Percentiles rank a stretch among this genome's conserved stretches.
Evolutionary conservation across 2,888 invertebrate species (phyloP).

Genomic region (Scaeva pyrastri): DNA sequence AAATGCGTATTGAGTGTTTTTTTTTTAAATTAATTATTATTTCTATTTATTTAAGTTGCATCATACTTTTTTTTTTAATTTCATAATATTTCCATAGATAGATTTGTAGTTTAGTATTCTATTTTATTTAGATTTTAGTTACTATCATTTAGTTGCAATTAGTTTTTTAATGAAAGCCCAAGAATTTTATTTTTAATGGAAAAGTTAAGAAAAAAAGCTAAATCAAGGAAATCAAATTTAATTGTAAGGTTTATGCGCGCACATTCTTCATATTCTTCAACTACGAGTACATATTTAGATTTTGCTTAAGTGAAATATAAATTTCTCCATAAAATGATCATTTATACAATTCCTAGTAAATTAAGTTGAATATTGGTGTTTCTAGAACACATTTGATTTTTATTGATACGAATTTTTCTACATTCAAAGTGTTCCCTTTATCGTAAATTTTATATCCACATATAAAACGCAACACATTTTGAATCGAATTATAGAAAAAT

Average conservation of each 20-base stretch:
- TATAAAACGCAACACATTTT: no score
- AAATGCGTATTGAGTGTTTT: slow-evolving; percentile 65
- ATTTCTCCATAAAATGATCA: not conserved
- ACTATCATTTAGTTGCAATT: slow-evolving; percentile 17
- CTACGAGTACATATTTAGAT: not conserved
- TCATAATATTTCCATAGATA: slow-evolving; percentile 35
- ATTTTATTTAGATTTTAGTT: slow-evolving; percentile 27
- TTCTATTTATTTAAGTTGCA: slow-evolving; percentile 45
- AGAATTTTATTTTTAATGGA: slow-evolving; percentile 14
- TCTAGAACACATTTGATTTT: no score
- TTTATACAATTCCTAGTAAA: not conserved
- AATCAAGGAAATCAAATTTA: not conserved
- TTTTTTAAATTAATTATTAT: not conserved
- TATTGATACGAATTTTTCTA: no score
- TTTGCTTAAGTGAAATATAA: not conserved
- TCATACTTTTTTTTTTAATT: slow-evolving; percentile 28
- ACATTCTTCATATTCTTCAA: slow-evolving; percentile 17
- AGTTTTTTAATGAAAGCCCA: slow-evolving; percentile 16
- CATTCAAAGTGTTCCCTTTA: no score
- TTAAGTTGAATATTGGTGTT: no score
- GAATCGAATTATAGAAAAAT: no score
- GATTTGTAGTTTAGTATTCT: slow-evolving; percentile 32
- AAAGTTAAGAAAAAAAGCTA: slow-evolving; percentile 1
- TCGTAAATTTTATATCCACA: no score
- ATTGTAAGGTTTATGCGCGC: not conserved